Percentiles rank a stretch among this genome's conserved stretches.
Conservation (phyloP, 2,113 vertebrate species). For the Rhadina sibilatrix region DNA sequence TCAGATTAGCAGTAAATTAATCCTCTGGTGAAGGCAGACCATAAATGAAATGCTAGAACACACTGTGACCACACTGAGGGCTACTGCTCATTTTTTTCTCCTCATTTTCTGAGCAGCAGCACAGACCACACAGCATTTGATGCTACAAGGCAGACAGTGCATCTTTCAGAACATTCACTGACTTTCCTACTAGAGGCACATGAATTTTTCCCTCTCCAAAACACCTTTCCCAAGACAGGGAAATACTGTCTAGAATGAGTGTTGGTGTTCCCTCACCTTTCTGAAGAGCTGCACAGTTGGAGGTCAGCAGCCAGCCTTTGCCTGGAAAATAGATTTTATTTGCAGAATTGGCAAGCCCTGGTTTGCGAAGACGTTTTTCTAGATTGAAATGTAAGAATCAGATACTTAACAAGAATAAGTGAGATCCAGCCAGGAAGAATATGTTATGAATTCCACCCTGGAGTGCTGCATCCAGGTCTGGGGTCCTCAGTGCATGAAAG, state of each 20-base stretch:
- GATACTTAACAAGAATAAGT: not conserved
- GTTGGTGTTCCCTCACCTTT: conserved; percentile 8
- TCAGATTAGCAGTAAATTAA: conserved; percentile 34
- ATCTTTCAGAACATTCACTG: conserved; percentile 27
- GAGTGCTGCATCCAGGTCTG: not conserved
- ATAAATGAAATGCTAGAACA: conserved; percentile 6
- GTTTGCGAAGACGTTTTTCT: not conserved
- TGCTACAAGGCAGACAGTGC: conserved; percentile 3
- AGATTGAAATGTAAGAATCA: not conserved
- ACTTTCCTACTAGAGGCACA: not conserved
- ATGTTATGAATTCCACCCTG: not conserved
- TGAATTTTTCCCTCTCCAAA: not conserved
- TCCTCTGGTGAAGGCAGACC: conserved; percentile 16
- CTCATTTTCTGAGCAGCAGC: not conserved
- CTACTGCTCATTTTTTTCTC: not conserved
- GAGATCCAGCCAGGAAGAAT: not conserved
- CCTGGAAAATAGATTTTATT: not conserved
- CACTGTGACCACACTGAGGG: not conserved
- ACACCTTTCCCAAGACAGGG: conserved; percentile 3
- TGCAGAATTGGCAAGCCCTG: not conserved
- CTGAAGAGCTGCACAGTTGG: not conserved
- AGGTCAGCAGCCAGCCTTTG: not conserved
- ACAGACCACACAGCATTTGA: not conserved
- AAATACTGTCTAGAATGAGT: not conserved
- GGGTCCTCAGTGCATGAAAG: not conserved